Evolutionary conservation across 2,797 vertebrate genomes (phyloP).

Genomic region (Triplophysa bombifrons): DNA sequence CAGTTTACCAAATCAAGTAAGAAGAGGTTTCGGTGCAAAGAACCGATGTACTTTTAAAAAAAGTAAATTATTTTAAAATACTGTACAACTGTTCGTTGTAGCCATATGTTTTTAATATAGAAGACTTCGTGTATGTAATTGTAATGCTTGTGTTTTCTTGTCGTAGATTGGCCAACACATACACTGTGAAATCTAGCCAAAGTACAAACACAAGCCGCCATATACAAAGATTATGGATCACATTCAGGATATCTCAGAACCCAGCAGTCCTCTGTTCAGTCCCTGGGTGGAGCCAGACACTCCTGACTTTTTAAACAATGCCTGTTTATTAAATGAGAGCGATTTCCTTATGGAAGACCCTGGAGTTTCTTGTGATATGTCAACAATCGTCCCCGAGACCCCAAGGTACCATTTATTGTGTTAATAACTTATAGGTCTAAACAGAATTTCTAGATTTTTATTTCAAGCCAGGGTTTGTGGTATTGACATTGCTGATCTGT

Average conservation of each 20-base stretch:
- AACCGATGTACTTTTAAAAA: neutral
- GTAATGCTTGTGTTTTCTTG: neutral
- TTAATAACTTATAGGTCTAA: neutral
- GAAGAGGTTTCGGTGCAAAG: neutral
- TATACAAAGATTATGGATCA: conserved; percentile 65
- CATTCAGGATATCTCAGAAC: conserved; percentile 33
- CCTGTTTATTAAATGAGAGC: conserved; percentile 62
- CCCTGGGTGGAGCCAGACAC: conserved; percentile 55
- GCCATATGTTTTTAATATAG: too few relatives aligned
- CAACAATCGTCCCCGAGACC: conserved; percentile 70
- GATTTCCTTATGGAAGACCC: conserved; percentile 54
- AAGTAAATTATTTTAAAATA: neutral
- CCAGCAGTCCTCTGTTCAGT: conserved; percentile 27
- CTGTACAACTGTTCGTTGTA: too few relatives aligned
- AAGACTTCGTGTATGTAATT: too few relatives aligned
- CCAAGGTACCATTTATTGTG: conserved; percentile 69
- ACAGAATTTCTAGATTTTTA: neutral
- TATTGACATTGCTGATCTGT: neutral
- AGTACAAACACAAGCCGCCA: neutral
- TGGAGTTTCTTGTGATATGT: conserved; percentile 16
- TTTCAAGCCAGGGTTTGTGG: neutral
- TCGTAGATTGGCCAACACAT: neutral
- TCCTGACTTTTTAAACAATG: conserved; percentile 63
- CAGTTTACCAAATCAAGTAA: too few relatives aligned
- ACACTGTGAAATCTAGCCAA: neutral